Conservation (phyloP, 2,888 invertebrate genomes). For the Siphlonurus alternatus region DNA sequence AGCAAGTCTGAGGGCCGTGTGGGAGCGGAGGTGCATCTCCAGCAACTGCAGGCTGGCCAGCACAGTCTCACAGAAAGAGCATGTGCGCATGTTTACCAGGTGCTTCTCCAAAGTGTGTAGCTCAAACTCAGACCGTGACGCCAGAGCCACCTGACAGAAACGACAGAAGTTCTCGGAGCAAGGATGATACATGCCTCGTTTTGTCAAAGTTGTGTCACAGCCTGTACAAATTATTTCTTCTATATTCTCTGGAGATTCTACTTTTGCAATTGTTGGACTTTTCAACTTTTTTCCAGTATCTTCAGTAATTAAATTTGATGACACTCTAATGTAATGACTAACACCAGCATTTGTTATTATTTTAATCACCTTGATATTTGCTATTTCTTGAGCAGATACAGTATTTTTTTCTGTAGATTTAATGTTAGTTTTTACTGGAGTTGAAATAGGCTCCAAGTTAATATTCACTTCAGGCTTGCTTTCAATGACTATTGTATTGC, state of each 20-base stretch:
- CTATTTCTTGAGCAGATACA: not conserved
- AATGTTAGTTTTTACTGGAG: not conserved
- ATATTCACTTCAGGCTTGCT: not conserved
- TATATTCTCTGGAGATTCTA: not conserved
- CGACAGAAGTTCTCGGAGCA: not conserved
- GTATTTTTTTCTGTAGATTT: not conserved
- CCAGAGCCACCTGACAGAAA: not conserved
- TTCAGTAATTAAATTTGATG: not conserved
- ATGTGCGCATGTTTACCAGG: not conserved
- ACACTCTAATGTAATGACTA: not conserved
- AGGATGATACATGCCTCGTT: not conserved
- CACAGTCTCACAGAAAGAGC: not conserved
- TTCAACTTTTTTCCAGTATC: not conserved
- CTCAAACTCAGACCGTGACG: not conserved
- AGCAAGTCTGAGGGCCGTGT: not conserved
- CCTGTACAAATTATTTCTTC: not conserved
- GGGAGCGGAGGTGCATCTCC: not conserved
- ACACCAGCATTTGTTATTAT: not conserved
- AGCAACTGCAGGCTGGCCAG: not conserved
- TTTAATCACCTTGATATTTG: not conserved
- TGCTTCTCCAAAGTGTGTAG: not conserved
- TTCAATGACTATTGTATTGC: too few relatives aligned
- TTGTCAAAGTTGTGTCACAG: not conserved
- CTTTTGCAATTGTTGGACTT: too few relatives aligned
- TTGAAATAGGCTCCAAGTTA: not conserved